Base-by-base conservation (phyloP, 2,797 vertebrate genomes). In the Labeo calbasu region DNA sequence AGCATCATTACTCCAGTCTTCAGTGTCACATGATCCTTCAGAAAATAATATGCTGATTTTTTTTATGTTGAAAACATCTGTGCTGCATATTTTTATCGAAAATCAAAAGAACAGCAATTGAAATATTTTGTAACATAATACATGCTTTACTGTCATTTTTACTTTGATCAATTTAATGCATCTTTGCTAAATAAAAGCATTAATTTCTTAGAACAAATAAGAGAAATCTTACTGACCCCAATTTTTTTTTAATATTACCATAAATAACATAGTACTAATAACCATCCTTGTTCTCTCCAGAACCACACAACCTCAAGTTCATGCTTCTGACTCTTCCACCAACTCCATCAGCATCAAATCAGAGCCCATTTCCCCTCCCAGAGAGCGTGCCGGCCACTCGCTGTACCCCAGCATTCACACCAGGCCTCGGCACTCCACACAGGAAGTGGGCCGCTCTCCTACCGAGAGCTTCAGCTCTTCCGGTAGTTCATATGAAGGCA, bases 401-500 rank as follows among this genome's bases (percentile, higher is more conserved):
- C 6, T 12, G 55, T 73, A 82, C 69, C 68, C 55, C 69, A 94
- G 93, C 73, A 98, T 96, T 93, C 92, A 95, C 65, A 92, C 85
- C 59, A 94, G 94, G 65, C 92, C 81, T 1, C 94, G 90, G 0
- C 87, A 90, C 51, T 91, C 88, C 14, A 93, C 95, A 78, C 95
- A 95, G 89, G 96, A 98, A 71, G 87, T 96, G 94, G 96, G 96
- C 1, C 95, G 96, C 87, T 98, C 98, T 51, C 97, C 98, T 0
- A 96, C 95, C 7, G 96, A 98, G 93, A 98, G 97, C 90, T 92
- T 97, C 69, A 96, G 97, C 93, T 98, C 97, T 86, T 98, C 97
- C 61, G 97, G 97, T 94, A 98, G 97, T 93, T 98, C 97, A 66
- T 97, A 97, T 0, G 98, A 99, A 0, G 97, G 96, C 87, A 98